Base-by-base conservation (phyloP, 2,113 vertebrate species). In the Todiramphus saurophagus region DNA sequence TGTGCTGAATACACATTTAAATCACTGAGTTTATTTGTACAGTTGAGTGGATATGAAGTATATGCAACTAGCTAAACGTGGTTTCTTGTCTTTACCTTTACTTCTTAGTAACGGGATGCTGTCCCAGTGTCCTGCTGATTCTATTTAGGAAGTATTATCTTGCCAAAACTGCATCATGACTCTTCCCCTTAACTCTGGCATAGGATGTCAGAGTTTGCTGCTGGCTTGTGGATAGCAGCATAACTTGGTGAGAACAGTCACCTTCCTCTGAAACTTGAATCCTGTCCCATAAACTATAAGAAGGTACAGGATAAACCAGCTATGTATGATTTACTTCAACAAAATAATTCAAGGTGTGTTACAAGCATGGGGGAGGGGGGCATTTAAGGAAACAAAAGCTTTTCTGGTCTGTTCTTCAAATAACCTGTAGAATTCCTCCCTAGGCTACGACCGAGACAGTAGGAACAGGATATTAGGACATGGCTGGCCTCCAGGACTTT, bases 221-320 rank as follows among this genome's bases (percentile, higher is more conserved):
- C 68, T 81, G 67, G 10, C 35, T 50, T 2, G 0, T 17, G 30
- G 48, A 1, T 53, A n/a, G 12, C 44, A 16, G 17, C 28, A 2
- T 8, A n/a, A 15, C 41, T 33, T 12, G 1, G 16, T 66, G 50
- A 48, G 67, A 46, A 5, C 33, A 20, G 25, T 80, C 56, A 37
- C 16, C 68, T 81, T 63, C 63, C 64, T 77, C 83, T 81, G 79
- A 21, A 53, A 51, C 68, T 9, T 31, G 15, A 67, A 7, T 90
- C 46, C 59, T 70, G 14, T 58, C 60, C 83, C 59, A 24, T 43
- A 8, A 80, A 21, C n/a, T 68, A 0, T 53, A 30, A 87, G 39
- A 55, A 70, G 37, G 33, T 68, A 43, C 11, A 20, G 39, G 39
- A 24, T 66, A 59, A 63, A 74, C 9, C n/a, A 76, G 19, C 39